Base-by-base conservation (phyloP, 37 sponge, comb jelly and placozoan species). In the Theonella swinhoei region DNA sequence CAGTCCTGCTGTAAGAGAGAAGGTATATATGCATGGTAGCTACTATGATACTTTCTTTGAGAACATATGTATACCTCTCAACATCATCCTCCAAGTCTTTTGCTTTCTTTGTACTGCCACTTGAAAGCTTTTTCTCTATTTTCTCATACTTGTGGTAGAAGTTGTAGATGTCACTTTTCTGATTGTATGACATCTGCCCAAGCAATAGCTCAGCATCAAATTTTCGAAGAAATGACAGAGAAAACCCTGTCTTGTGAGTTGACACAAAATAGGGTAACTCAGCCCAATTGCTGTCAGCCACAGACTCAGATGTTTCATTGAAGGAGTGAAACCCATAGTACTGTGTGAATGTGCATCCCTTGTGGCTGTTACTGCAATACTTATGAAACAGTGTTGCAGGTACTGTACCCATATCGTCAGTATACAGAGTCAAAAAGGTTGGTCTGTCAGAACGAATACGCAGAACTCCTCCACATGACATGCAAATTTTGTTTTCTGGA, bases 81-180 rank as follows among this genome's bases (percentile, higher is more conserved):
- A n/a, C n/a, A n/a, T n/a, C n/a, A n/a, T n/a, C n/a, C n/a, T n/a
- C n/a, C n/a, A n/a, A n/a, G n/a, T n/a, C n/a, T n/a, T n/a, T n/a
- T n/a, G n/a, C n/a, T n/a, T n/a, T n/a, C n/a, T n/a, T 58, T 58
- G 11, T 58, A 20, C 60, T 58, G 60, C 19, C 60, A 20, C 19
- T 58, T 11, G 60, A 11, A 20, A 58, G 11, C 60, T 58, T 58
- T 58, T 58, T 58, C 60, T 58, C 17, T 58, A 19, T 58, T 58
- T 11, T 58, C 60, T 58, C 60, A 58, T 58, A 58, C 60, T 58
- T 58, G 60, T 58, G 60, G 60, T 20, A 58, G 60, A n/a, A 47
- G 64, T 77, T 77, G 77, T 77, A 77, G 2, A 77, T 77, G 60
- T 77, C 77, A 28, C 42, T 20, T 26, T 25, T 3, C 63, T 77